phyloP scores from a whole-genome alignment of 2,888 invertebrate genomes.

The Noctua comes region DNA sequence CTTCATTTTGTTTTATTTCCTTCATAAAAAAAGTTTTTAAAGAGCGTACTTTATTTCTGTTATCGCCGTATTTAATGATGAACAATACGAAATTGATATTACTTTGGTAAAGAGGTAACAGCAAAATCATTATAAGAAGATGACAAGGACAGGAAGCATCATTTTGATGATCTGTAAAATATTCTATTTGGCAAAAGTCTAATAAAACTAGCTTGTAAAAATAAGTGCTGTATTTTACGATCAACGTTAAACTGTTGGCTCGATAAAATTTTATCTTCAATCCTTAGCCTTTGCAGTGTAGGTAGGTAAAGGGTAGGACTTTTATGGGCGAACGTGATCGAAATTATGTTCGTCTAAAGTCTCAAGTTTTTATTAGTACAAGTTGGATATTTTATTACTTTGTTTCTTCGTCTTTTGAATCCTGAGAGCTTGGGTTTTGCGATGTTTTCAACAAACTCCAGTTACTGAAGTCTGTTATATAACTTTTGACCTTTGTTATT shows the following conservation, averaged over 20 bases:
- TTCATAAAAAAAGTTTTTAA: slow-evolving; percentile 48
- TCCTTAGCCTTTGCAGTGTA: slow-evolving; percentile 72
- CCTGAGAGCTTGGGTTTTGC: slow-evolving; percentile 53
- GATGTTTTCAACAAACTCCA: slow-evolving; percentile 56
- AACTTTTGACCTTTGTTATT: slow-evolving; percentile 57
- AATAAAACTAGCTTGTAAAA: slow-evolving; percentile 83
- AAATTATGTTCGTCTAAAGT: slow-evolving; percentile 76
- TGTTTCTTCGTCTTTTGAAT: slow-evolving; percentile 64
- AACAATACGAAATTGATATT: slow-evolving; percentile 7
- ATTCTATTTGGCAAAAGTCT: slow-evolving; percentile 71
- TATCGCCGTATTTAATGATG: slow-evolving; percentile 29
- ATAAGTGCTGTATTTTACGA: slow-evolving; percentile 82
- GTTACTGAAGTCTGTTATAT: slow-evolving; percentile 52
- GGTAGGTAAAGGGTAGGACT: slow-evolving; percentile 69
- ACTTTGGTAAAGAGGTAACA: not conserved
- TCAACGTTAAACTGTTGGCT: slow-evolving; percentile 82
- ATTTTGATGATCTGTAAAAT: slow-evolving; percentile 75
- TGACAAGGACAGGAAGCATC: slow-evolving; percentile 41
- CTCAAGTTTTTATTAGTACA: slow-evolving; percentile 72
- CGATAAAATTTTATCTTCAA: slow-evolving; percentile 85
- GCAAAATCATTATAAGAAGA: slow-evolving; percentile 19
- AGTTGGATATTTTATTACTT: slow-evolving; percentile 72
- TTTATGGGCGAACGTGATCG: slow-evolving; percentile 83
- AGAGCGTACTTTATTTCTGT: slow-evolving; percentile 28
- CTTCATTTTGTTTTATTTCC: slow-evolving; percentile 29